Evolutionary conservation across 1,140 invertebrate genomes (phyloP).

Genomic region (Monochamus saltuarius): DNA sequence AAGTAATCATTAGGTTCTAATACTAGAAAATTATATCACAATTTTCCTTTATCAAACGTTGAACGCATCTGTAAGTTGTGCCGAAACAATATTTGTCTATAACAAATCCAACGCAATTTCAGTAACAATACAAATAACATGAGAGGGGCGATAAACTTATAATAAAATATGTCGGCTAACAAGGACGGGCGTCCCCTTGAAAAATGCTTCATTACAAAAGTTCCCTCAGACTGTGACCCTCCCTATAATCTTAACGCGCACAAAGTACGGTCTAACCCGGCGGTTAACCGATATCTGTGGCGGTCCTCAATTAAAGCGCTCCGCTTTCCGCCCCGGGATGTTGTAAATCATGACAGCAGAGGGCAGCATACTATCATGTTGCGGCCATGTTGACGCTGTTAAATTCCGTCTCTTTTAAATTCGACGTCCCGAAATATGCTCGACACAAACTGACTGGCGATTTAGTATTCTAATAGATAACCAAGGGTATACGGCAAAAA

Average conservation of each 20-base stretch:
- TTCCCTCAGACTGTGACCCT: background rate
- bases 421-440: constrained; percentile 6
- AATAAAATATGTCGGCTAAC: constrained; percentile 6
- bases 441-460: background rate
- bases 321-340: background rate
- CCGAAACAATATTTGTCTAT: too few species aligned
- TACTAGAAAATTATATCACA: too few species aligned
- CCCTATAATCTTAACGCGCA: background rate
- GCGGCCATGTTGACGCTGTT: constrained; percentile 12
- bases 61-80: too few species aligned
- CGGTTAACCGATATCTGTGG: constrained; percentile 13
- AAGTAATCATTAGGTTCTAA: too few species aligned
- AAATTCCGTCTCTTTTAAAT: constrained; percentile 11
- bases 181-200: background rate
- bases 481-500: too few species aligned
- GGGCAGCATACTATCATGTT: constrained; percentile 15
- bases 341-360: constrained; percentile 14
- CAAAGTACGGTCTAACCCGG: constrained; percentile 9
- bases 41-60: too few species aligned
- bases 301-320: constrained; percentile 12
- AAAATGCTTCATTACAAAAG: constrained; percentile 2
- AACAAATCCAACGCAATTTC: too few species aligned
- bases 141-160: background rate
- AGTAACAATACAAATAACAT: too few species aligned
- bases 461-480: too few species aligned